Evolutionary conservation across 2,797 vertebrate species (phyloP).

Genomic region (Sebastes nivosus): DNA sequence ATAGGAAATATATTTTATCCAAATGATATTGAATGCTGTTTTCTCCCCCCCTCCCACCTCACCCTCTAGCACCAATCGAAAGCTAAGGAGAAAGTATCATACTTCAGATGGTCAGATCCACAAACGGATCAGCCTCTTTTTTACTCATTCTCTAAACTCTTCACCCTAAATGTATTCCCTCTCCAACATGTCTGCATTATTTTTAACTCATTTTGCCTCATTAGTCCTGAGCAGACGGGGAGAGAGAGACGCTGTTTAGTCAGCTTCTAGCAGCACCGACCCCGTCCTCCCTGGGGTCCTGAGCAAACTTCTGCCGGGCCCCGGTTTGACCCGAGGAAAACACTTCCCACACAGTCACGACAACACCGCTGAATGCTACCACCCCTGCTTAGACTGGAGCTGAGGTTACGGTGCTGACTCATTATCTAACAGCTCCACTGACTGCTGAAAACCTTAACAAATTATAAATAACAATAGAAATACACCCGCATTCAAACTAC

Average conservation of each 20-base stretch:
- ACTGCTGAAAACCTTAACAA: background rate
- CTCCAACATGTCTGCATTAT: background rate
- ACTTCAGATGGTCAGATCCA: background rate
- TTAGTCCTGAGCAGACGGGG: constrained; percentile 8
- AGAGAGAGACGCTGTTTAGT: background rate
- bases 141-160: background rate
- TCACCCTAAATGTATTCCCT: background rate
- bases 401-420: background rate
- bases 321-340: background rate
- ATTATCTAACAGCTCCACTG: background rate
- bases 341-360: background rate
- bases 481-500: background rate
- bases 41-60: background rate
- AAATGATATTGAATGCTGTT: constrained; percentile 20
- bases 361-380: background rate
- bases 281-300: background rate
- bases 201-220: constrained; percentile 6
- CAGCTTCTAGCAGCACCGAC: background rate
- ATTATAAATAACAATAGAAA: background rate
- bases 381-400: background rate
- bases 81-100: background rate
- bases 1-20: constrained; percentile 47
- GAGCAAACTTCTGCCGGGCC: background rate
- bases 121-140: background rate
- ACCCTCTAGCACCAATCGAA: background rate